A percentile compares a stretch with the other conserved stretches of the same genome.
Conservation (phyloP, 2,888 invertebrate species). For the Hofmannophila pseudospretella region DNA sequence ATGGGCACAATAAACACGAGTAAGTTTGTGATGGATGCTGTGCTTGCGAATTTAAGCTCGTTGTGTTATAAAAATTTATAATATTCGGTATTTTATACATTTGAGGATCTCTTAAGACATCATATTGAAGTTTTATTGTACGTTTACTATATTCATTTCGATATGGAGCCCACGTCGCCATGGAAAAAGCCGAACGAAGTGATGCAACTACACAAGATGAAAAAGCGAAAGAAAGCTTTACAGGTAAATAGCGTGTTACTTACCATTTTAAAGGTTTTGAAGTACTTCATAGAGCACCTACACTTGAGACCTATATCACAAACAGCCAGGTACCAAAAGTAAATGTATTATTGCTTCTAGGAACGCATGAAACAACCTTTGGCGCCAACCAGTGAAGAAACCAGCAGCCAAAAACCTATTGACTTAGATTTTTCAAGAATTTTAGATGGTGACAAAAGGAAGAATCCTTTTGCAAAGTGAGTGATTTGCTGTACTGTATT, state of each 20-base stretch:
- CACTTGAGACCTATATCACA: too few relatives aligned
- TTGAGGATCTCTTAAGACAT: too few relatives aligned
- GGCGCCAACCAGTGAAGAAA: constrained; percentile 36
- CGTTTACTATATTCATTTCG: not conserved
- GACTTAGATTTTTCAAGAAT: constrained; percentile 69
- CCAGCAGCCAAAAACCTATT: constrained; percentile 31
- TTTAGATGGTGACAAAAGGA: constrained; percentile 80
- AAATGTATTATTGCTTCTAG: constrained; percentile 25
- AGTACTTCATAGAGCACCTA: too few relatives aligned
- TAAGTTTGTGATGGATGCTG: not conserved
- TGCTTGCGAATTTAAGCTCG: too few relatives aligned
- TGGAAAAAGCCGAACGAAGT: constrained; percentile 81
- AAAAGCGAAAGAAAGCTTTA: constrained; percentile 86
- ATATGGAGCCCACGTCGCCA: constrained; percentile 69
- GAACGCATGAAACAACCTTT: constrained; percentile 67
- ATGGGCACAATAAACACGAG: not conserved
- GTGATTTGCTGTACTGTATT: constrained; percentile 22
- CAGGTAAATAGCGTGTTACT: constrained; percentile 79
- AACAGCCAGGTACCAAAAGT: too few relatives aligned
- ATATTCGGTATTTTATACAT: too few relatives aligned
- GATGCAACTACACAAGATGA: constrained; percentile 86
- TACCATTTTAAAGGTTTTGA: not conserved
- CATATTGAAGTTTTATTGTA: too few relatives aligned
- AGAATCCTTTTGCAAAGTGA: constrained; percentile 86
- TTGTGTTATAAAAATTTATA: too few relatives aligned